Evolutionary conservation across 2,797 vertebrate species (phyloP).

Genomic region (Botia almorhae): DNA sequence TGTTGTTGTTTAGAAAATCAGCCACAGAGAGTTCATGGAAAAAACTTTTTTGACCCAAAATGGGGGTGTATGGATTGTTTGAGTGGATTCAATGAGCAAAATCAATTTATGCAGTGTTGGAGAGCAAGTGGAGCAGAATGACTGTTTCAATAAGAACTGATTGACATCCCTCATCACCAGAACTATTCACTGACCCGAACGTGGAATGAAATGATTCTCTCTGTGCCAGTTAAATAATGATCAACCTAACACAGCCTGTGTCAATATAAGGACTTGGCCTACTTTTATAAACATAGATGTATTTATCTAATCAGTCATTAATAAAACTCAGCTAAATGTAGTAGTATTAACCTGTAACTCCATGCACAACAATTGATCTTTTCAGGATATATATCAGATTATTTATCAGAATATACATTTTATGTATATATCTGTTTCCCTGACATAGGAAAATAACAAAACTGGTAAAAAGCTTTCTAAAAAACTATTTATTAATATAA

Average conservation of each 20-base stretch:
- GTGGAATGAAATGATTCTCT: slow-evolving; percentile 2
- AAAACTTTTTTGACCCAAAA: slow-evolving; percentile 45
- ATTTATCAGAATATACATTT: background rate
- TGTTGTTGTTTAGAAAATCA: slow-evolving; percentile 11
- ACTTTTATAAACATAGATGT: slow-evolving; percentile 5
- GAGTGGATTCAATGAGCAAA: slow-evolving; percentile 34
- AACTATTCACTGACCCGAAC: slow-evolving; percentile 51
- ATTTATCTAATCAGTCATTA: background rate
- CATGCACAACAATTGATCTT: background rate
- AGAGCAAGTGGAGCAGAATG: slow-evolving; percentile 41
- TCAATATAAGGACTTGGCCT: background rate
- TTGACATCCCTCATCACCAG: slow-evolving; percentile 35
- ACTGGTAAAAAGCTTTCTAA: background rate
- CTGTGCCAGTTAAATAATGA: slow-evolving; percentile 33
- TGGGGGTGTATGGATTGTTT: slow-evolving; percentile 43
- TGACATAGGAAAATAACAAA: background rate
- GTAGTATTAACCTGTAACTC: background rate
- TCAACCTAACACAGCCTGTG: slow-evolving; percentile 22
- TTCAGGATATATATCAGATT: background rate
- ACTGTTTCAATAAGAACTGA: slow-evolving; percentile 40
- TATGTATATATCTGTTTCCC: background rate
- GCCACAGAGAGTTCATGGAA: slow-evolving; percentile 26
- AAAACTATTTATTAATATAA: no score
- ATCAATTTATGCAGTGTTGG: slow-evolving; percentile 46
- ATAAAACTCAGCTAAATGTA: background rate